These are phyloP conservation scores for Eupithecia inturbata DNA, from an alignment of 2,888 invertebrate genomes.

Conservation along the genomic window DNA sequence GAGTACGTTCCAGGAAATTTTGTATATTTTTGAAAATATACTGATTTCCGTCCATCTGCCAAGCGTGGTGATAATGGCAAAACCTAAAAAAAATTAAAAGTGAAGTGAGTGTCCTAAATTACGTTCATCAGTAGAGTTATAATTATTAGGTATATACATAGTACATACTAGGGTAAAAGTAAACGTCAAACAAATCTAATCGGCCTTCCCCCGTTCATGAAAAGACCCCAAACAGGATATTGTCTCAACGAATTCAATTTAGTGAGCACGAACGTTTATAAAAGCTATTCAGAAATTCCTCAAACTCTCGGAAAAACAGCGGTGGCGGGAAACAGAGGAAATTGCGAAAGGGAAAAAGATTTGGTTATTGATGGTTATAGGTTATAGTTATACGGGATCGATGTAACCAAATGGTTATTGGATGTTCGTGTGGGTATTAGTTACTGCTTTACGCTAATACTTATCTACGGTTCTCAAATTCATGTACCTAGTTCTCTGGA, in stretches of 20 bases:
- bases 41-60: no score
- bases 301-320: neutral
- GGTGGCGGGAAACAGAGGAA: conserved; percentile 1
- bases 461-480: no score
- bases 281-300: neutral
- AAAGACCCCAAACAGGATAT: neutral
- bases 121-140: no score
- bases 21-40: no score
- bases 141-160: no score
- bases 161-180: neutral
- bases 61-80: no score
- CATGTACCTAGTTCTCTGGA: no score
- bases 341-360: conserved; percentile 1
- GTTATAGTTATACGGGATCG: neutral
- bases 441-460: no score
- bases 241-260: conserved; percentile 3
- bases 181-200: neutral
- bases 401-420: neutral
- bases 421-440: no score
- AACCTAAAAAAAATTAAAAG: no score
- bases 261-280: neutral
- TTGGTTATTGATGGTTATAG: conserved; percentile 5
- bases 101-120: no score
- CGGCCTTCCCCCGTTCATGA: neutral
- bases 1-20: no score